Base-by-base conservation (phyloP, 1,140 invertebrate species). In the Brachystomella parvula region DNA sequence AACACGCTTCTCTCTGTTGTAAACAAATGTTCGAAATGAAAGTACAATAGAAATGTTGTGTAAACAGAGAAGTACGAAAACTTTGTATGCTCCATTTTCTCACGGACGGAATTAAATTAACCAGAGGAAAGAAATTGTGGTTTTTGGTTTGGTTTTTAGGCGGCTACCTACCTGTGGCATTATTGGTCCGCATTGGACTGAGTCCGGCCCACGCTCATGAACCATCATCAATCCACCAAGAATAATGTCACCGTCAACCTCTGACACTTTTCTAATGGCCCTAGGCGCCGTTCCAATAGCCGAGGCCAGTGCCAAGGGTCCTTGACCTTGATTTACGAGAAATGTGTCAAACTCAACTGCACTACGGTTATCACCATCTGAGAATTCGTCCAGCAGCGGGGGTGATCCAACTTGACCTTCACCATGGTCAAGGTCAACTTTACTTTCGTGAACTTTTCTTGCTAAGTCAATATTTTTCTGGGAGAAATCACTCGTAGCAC, bases 201-300 rank as follows among this genome's bases (percentile, higher is more conserved):
- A 80, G 71, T 90, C 87, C 24, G 49, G 49, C 75, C 93, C 89
- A n/a, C 93, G 80, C 71, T 93, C 90, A 79, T 96, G 94, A 0
- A 94, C 89, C 93, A 96, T 96, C 89, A 96, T 95, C 2, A 96
- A 79, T 0, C 90, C 93, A 2, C 94, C 94, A 0, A 97, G 78
- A 9, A 77, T 73, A 35, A 83, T 77, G 19, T 71, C 65, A 31
- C 72, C 93, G 75, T 91, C 87, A 1, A 95, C 86, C 0, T 88
- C 85, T 0, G 90, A 89, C 72, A 92, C 89, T 61, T 86, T 84
- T 73, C 94, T 94, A 1, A 91, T 83, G 0, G 92, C 92, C 92
- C 93, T 94, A 0, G 79, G 49, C 12, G 49, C 49, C 12, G 6
- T 9, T 53, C 12, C 12, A 26, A 6, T 3, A 6, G 6, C 49